Conservation (phyloP, 2,113 vertebrate genomes). For the Rhynchomys soricoides region DNA sequence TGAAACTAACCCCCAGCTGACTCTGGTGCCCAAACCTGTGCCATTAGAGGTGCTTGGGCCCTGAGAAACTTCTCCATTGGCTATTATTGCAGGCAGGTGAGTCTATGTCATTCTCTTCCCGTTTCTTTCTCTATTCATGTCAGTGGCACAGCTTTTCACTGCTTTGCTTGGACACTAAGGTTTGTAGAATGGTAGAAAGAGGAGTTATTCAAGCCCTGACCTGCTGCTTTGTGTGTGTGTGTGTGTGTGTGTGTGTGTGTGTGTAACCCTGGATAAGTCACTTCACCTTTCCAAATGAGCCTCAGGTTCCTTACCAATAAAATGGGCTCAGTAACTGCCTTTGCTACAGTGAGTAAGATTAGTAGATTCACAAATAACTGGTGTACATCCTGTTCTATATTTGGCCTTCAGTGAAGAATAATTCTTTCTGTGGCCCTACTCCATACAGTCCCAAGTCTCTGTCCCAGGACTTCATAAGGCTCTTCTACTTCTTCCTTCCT, state of each 20-base stretch:
- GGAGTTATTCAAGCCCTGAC: background rate
- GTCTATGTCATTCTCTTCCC: background rate
- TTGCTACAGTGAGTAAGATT: background rate
- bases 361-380: background rate
- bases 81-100: background rate
- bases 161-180: background rate
- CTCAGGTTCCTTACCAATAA: conserved; percentile 13
- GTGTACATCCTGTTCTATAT: background rate
- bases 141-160: background rate
- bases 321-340: background rate
- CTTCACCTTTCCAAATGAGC: background rate
- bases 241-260: background rate
- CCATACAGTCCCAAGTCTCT: background rate
- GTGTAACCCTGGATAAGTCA: conserved; percentile 19
- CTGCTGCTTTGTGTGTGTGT: background rate
- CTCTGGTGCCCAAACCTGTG: background rate
- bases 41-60: background rate
- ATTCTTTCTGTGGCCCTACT: background rate
- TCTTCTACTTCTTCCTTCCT: conserved; percentile 25
- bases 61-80: background rate
- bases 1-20: background rate
- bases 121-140: background rate
- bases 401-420: background rate
- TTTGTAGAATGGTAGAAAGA: background rate
- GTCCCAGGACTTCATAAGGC: background rate